Evolutionary conservation across 53 echinoderm and acorn worm species (phyloP).

Genomic region (Paelopatides confundens): DNA sequence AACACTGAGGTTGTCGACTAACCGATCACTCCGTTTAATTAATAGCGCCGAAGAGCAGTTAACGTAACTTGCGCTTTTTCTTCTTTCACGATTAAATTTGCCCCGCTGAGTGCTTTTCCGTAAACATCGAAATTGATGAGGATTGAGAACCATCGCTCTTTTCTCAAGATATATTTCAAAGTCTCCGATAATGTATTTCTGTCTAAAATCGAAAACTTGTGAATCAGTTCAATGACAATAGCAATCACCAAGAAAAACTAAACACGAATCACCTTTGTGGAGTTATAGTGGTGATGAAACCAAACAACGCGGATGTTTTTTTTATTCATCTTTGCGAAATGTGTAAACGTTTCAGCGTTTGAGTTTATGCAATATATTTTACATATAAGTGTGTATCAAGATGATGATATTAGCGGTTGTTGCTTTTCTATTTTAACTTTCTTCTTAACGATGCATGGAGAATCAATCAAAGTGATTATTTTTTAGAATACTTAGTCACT

Average conservation of each 20-base stretch:
- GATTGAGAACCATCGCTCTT: background rate
- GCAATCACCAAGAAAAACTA: too few species aligned
- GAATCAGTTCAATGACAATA: background rate
- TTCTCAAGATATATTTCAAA: background rate
- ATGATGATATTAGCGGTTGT: too few species aligned
- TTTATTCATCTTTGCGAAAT: too few species aligned
- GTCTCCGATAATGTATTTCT: background rate
- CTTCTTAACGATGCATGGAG: background rate
- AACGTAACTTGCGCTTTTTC: constrained; percentile 4
- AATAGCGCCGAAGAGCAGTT: constrained; percentile 11
- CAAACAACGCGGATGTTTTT: too few species aligned
- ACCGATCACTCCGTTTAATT: constrained; percentile 17
- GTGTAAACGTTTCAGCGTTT: too few species aligned
- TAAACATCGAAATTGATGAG: constrained; percentile 35
- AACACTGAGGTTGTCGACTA: background rate
- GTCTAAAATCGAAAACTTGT: background rate
- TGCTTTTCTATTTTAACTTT: background rate
- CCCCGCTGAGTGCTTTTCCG: constrained; percentile 38
- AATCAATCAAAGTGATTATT: background rate
- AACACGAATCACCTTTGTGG: too few species aligned
- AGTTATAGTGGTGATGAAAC: too few species aligned
- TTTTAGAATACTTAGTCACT: background rate
- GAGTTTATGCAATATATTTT: too few species aligned
- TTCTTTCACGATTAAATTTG: constrained; percentile 31
- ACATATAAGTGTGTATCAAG: too few species aligned